Evolutionary conservation across 2,888 invertebrate genomes (phyloP).

Genomic region (Timema cristinae): DNA sequence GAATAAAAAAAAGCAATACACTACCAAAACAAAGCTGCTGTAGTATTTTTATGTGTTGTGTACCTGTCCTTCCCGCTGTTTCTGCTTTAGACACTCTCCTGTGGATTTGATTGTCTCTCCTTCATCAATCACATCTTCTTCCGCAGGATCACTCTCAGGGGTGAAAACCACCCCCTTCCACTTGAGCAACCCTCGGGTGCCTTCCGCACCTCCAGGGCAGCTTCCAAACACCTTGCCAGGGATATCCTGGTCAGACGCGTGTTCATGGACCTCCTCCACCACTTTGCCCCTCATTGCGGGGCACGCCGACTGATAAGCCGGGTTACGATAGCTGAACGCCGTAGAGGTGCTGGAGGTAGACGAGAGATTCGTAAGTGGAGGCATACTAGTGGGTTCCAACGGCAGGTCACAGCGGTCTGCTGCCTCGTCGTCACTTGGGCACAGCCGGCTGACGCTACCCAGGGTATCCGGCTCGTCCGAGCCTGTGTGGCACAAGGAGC

Average conservation of each 20-base stretch:
- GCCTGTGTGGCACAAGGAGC: constrained; percentile 49
- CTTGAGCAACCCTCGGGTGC: constrained; percentile 58
- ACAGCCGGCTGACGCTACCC: constrained; percentile 17
- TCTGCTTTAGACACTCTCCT: constrained; percentile 4
- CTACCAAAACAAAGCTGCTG: too few species aligned
- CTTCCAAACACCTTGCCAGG: constrained; percentile 38
- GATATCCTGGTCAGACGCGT: constrained; percentile 47
- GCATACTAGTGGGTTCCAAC: constrained; percentile 55
- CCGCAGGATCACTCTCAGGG: constrained; percentile 51
- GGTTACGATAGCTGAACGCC: constrained; percentile 67
- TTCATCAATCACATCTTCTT: constrained; percentile 13
- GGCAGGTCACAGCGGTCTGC: constrained; percentile 36
- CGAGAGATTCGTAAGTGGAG: constrained; percentile 44
- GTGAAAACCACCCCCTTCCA: constrained; percentile 75
- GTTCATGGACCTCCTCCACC: constrained; percentile 13
- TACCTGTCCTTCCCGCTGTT: constrained; percentile 13
- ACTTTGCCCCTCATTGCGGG: constrained; percentile 40
- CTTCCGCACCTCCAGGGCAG: constrained; percentile 38
- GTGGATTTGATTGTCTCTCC: background rate
- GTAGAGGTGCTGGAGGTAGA: constrained; percentile 42
- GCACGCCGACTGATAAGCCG: constrained; percentile 72
- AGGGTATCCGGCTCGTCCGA: constrained; percentile 40
- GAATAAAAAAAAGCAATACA: background rate
- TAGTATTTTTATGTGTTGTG: background rate
- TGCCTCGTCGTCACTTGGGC: constrained; percentile 33